Conservation (phyloP, 2,888 invertebrate genomes). For the Cyaniris semiargus region DNA sequence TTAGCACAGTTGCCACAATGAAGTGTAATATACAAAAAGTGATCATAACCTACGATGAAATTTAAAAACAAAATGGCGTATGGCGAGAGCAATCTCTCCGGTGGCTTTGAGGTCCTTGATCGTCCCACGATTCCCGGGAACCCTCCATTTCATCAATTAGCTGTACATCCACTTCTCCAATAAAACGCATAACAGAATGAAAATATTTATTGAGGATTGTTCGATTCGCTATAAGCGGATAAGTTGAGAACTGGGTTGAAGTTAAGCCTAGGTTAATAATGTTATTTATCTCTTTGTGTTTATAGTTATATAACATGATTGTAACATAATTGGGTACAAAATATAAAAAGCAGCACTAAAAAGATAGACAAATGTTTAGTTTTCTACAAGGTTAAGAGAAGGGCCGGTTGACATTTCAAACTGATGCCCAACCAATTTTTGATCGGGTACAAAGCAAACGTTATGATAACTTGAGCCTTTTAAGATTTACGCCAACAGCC, state of each 20-base stretch:
- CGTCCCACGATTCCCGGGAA: constrained; percentile 36
- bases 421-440: background rate
- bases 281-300: background rate
- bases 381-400: background rate
- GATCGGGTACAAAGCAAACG: background rate
- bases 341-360: background rate
- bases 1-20: background rate
- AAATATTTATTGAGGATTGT: constrained; percentile 7
- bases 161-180: constrained; percentile 32
- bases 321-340: too few species aligned
- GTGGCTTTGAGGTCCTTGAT: constrained; percentile 39
- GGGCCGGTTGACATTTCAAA: background rate
- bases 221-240: background rate
- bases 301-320: background rate
- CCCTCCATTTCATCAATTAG: constrained; percentile 37
- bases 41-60: background rate
- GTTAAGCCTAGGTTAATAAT: background rate
- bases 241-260: too few species aligned
- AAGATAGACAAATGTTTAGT: background rate
- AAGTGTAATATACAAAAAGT: background rate
- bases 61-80: background rate
- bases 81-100: constrained; percentile 29
- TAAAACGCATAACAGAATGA: constrained; percentile 16
- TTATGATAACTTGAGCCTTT: background rate
- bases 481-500: background rate